Evolutionary conservation across 1,140 invertebrate species (phyloP).

Genomic region (Papilio xuthus): DNA sequence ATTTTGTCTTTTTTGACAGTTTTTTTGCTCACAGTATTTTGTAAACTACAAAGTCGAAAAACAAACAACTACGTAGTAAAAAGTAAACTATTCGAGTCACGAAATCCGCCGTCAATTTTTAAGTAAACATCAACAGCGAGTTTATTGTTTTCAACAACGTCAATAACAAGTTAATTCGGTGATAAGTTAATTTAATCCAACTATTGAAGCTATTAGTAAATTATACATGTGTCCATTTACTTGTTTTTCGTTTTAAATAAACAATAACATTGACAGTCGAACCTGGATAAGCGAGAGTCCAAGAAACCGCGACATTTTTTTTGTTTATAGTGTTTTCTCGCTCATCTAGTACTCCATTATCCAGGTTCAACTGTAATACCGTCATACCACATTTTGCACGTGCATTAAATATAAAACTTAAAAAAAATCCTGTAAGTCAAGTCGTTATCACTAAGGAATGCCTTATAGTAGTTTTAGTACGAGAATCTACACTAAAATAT

Average conservation of each 20-base stretch:
- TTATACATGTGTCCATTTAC: background rate
- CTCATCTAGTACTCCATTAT: no score
- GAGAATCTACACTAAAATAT: no score
- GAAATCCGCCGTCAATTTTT: slow-evolving; percentile 16
- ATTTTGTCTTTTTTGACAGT: background rate
- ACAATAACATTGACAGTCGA: background rate
- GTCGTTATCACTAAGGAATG: no score
- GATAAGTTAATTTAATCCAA: background rate
- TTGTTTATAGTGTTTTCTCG: no score
- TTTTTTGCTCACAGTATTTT: no score
- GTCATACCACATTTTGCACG: no score
- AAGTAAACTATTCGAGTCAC: slow-evolving; percentile 1
- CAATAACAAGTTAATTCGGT: slow-evolving; percentile 17
- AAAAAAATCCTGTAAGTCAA: no score
- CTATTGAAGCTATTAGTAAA: background rate
- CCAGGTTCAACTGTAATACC: no score
- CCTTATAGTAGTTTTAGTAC: no score
- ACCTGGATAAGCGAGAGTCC: no score
- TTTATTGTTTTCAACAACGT: slow-evolving; percentile 3
- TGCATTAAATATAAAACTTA: no score
- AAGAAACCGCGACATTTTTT: no score
- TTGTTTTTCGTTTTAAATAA: slow-evolving; percentile 16
- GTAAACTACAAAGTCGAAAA: slow-evolving; percentile 8
- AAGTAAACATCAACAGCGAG: background rate
- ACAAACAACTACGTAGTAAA: background rate